Evolutionary conservation across 2,888 invertebrate species (phyloP), one percentile per base, ranked within the genome.

Genomic region (Sepioteuthis lessoniana): DNA sequence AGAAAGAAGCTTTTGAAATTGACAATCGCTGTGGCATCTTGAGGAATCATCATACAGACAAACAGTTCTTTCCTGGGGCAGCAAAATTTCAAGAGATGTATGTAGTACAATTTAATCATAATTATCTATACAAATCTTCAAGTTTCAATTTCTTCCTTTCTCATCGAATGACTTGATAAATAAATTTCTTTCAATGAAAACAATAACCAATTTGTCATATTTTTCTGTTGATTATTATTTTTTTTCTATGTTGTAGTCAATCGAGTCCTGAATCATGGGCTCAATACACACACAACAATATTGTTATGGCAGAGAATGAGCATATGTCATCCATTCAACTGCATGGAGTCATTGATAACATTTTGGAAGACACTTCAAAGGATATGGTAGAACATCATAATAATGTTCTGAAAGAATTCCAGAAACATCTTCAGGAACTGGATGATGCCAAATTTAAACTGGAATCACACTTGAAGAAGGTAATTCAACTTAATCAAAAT

Each of bases 261-360:
- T 98, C 98, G 0, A 98, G 98, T 28, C 98, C 98, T 46, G 98
- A 98, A 95, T 98, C 98, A 95, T 99, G 99, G 98, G 98, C 98
- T 95, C 98, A 98, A 96, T 98, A 98, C 96, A 98, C 98, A 46
- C 98, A 98, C 95, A 98, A 98, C 97, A 98, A 98, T 93, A 97
- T 99, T 90, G 98, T 98, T 60, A 98, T 98, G 95, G 98, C 98
- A 91, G 98, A 99, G 97, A 98, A 98, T 90, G 98, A 98, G 91
- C 98, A 98, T 94, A 98, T 98, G 97, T 98, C 98, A 94, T 98
- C 99, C 0, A 98, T 98, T 25, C 98, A 98, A 95, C 97, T 99
- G 91, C 97, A 98, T 90, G 96, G 96, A 5, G 98, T 98, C 31
- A 97, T 98, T 13, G 98, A 98, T 96, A 98, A 98, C 13, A 98